Base-by-base conservation (phyloP, 92 coral and sea anemone genomes). In the Micromussa lordhowensis region DNA sequence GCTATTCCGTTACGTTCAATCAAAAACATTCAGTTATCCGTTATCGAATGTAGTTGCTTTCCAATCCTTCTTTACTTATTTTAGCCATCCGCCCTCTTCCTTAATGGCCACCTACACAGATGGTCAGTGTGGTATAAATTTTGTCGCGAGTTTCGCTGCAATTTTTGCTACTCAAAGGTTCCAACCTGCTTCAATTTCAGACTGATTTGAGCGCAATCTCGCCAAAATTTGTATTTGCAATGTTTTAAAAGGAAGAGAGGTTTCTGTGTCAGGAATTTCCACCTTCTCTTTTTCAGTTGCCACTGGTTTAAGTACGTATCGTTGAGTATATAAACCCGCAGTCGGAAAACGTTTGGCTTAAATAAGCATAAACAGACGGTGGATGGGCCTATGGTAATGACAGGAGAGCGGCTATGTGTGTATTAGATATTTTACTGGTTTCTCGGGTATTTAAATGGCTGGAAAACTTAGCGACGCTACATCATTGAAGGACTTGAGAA, bases 1-100 rank as follows among this genome's bases (percentile, higher is more conserved):
- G 38, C 54, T 61, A 78, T 59, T 68, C 30, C 16, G 57, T 80
- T 63, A 61, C 83, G 61, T 35, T 80, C 29, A 24, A 63, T n/a
- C n/a, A 8, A 35, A n/a, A n/a, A 34, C 35, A 36, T 22, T 11
- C 26, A 18, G 38, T 61, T 21, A 76, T 29, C 17, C 8, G 10
- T 38, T 28, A 21, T 34, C 71, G 32, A 66, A 26, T 30, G 29
- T 3, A 63, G 29, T 24, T 63, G 12, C 11, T 24, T n/a, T n/a
- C n/a, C n/a, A n/a, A n/a, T n/a, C n/a, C n/a, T n/a, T n/a, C n/a
- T n/a, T 15, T 26, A 44, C 51, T 66, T 12, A 22, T 26, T 12
- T 26, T 28, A n/a, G 3, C 14, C 12, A 10, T 13, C 32, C 0
- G 26, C 10, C 0, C 5, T 15, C 71, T 66, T 44, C 51, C 51